phyloP scores from a whole-genome alignment of 2,797 vertebrate species.

The Tympanoctomys barrerae region DNA sequence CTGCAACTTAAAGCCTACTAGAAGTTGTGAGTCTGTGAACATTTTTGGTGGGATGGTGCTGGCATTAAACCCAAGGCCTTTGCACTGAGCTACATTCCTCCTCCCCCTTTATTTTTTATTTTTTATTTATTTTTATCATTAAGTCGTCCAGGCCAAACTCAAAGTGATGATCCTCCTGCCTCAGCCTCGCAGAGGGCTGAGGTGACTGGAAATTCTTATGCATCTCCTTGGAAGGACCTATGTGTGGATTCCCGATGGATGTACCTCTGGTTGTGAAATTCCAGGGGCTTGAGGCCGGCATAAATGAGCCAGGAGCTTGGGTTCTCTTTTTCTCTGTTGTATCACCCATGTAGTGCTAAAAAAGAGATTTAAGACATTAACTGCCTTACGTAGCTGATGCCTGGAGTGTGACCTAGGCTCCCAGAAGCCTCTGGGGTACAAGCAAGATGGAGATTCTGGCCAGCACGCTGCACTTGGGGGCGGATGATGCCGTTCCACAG shows the following conservation, averaged over 20 bases:
- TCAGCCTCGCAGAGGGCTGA: neutral
- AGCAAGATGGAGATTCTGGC: neutral
- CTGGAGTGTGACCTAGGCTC: neutral
- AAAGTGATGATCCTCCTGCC: neutral
- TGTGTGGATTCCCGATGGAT: neutral
- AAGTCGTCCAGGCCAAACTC: neutral
- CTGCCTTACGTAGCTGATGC: neutral
- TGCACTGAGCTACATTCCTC: neutral
- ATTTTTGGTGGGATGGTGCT: neutral
- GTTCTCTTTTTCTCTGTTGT: neutral
- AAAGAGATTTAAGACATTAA: neutral
- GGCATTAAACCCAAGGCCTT: neutral
- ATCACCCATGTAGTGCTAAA: neutral
- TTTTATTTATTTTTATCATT: neutral
- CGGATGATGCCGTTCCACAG: neutral
- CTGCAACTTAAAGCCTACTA: neutral
- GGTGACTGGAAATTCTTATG: neutral
- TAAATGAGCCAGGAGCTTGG: neutral
- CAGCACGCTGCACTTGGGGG: neutral
- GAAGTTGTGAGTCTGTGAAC: neutral
- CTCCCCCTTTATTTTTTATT: neutral
- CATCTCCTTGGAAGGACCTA: neutral
- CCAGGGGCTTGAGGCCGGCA: neutral
- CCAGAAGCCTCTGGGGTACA: neutral
- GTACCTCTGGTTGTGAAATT: neutral